Percentiles rank a stretch among this genome's conserved stretches.
phyloP scores from a whole-genome alignment of 2,888 invertebrate species.

The Eucriotettix oculatus region DNA sequence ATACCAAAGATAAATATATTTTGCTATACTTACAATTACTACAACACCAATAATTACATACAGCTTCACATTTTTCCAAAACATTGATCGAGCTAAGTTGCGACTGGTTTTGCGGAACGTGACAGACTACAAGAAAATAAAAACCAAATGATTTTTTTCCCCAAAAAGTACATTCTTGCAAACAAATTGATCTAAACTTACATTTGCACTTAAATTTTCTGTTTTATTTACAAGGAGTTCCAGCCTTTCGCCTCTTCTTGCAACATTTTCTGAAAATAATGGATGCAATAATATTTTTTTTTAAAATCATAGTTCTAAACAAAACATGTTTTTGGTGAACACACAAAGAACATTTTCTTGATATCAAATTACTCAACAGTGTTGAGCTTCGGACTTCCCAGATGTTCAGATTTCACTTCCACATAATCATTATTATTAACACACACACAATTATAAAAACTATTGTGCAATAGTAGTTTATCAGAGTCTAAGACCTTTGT shows the following conservation, averaged over 20 bases:
- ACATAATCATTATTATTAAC: no score
- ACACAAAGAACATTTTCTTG: no score
- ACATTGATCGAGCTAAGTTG: conserved; percentile 70
- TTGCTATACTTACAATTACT: conserved; percentile 37
- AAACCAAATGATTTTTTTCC: background rate
- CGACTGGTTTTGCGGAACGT: conserved; percentile 74
- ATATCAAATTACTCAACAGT: no score
- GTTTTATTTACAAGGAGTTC: conserved; percentile 86
- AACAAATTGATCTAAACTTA: conserved; percentile 35
- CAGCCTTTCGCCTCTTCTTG: conserved; percentile 77
- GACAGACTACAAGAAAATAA: conserved; percentile 51
- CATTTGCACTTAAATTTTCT: conserved; percentile 72
- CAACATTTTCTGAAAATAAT: conserved; percentile 56
- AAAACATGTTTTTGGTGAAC: no score
- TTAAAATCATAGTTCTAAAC: no score
- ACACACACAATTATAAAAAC: no score
- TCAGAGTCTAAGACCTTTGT: no score
- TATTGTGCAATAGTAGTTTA: no score
- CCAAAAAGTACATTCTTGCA: background rate
- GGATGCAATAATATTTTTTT: no score
- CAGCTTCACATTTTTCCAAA: conserved; percentile 88
- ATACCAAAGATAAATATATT: no score
- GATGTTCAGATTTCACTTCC: no score
- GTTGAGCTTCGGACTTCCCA: no score
- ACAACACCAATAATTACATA: conserved; percentile 54